These are phyloP conservation scores for Peribatodes rhomboidaria DNA, from an alignment of 2,888 invertebrate species.

Conservation along the genomic window DNA sequence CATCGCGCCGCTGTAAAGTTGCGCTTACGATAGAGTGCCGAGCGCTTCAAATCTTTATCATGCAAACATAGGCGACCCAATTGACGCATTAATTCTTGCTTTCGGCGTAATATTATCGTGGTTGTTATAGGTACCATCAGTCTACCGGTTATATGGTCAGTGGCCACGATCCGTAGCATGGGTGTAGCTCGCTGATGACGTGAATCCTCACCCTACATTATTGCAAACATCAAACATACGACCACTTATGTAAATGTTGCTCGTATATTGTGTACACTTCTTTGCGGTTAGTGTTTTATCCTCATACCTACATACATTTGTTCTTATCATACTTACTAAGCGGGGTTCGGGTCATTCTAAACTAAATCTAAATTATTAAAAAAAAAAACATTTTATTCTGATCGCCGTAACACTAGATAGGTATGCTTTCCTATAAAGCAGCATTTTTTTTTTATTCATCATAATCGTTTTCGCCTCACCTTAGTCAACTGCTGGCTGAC, in stretches of 20 bases:
- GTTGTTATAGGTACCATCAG: not conserved
- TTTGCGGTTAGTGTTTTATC: slow-evolving; percentile 19
- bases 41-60: too few species aligned
- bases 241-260: slow-evolving; percentile 40
- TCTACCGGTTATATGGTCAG: not conserved
- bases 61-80: too few species aligned
- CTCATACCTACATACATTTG: slow-evolving; percentile 4
- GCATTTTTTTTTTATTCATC: too few species aligned
- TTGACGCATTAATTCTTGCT: too few species aligned
- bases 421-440: too few species aligned
- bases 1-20: too few species aligned
- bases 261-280: slow-evolving; percentile 33
- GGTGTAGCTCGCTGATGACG: slow-evolving; percentile 37
- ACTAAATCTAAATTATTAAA: not conserved
- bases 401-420: too few species aligned
- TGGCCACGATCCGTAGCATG: not conserved
- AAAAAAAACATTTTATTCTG: not conserved
- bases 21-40: too few species aligned
- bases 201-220: slow-evolving; percentile 42
- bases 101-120: not conserved
- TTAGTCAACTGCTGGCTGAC: too few species aligned
- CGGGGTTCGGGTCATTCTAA: not conserved
- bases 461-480: too few species aligned
- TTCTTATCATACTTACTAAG: slow-evolving; percentile 13
- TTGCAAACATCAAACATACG: slow-evolving; percentile 45